A percentile compares a stretch with the other conserved stretches of the same genome.
These are phyloP conservation scores for Argentina silus DNA, from an alignment of 2,797 vertebrate genomes.

Conservation along the genomic window DNA sequence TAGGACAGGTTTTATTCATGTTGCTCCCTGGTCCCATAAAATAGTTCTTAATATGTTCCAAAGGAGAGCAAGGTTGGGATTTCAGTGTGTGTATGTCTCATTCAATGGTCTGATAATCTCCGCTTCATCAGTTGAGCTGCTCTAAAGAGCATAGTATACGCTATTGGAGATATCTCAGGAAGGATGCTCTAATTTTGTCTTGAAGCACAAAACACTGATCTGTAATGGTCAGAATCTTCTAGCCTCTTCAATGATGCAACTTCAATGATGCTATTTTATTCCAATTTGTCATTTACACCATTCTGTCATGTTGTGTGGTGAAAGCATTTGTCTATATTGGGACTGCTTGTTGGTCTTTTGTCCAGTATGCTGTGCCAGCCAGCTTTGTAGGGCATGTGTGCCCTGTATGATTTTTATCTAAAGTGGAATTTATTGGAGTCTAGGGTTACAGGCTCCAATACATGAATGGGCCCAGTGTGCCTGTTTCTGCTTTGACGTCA, in stretches of 20 bases:
- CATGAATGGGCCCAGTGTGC: conserved; percentile 76
- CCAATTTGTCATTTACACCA: not conserved
- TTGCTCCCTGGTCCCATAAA: not conserved
- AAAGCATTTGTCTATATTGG: conserved; percentile 23
- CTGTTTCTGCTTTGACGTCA: conserved; percentile 66
- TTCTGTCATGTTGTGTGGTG: not conserved
- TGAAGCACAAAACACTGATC: not conserved
- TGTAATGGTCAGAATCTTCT: not conserved
- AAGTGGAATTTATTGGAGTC: conserved; percentile 77
- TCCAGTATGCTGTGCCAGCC: conserved; percentile 51
- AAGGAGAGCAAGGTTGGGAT: not conserved
- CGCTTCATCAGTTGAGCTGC: not conserved
- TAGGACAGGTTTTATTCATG: not conserved
- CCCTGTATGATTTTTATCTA: conserved; percentile 70
- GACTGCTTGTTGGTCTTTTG: conserved; percentile 27
- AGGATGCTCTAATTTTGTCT: not conserved
- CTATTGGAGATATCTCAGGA: not conserved
- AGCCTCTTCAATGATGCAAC: not conserved
- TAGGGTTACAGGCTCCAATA: conserved; percentile 62
- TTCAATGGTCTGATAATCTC: not conserved
- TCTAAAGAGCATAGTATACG: not conserved
- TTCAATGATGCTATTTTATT: not conserved
- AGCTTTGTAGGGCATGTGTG: conserved; percentile 63
- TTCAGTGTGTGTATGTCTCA: not conserved
- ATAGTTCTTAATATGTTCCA: not conserved